Percentiles rank a stretch among this genome's conserved stretches.
These are phyloP conservation scores for Arothron firmamentum DNA, from an alignment of 2,113 vertebrate genomes.

Conservation along the genomic window DNA sequence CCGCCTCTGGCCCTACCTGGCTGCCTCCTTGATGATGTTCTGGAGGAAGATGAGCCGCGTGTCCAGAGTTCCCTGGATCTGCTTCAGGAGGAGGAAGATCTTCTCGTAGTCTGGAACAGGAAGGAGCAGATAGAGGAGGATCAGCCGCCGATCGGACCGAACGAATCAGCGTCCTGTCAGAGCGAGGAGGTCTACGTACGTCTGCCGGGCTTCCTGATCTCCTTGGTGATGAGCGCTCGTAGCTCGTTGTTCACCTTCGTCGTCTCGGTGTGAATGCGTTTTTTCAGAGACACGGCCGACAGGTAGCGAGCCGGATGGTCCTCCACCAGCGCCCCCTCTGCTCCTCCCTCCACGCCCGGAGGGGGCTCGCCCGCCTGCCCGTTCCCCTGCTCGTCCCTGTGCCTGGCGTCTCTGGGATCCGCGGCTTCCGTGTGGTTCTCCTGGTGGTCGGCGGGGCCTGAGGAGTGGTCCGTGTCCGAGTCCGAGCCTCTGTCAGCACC, in stretches of 20 bases:
- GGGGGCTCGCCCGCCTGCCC: constrained; percentile 61
- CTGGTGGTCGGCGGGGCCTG: constrained; percentile 27
- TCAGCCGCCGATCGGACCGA: too few species aligned
- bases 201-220: constrained; percentile 93
- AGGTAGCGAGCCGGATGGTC: constrained; percentile 67
- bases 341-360: constrained; percentile 61
- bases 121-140: constrained; percentile 15
- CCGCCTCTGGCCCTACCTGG: constrained; percentile 75
- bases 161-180: too few species aligned
- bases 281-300: constrained; percentile 80
- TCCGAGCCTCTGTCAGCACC: constrained; percentile 44
- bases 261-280: constrained; percentile 76
- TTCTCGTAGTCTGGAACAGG: constrained; percentile 84
- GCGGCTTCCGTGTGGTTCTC: constrained; percentile 50
- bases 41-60: constrained; percentile 91
- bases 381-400: constrained; percentile 64
- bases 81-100: constrained; percentile 93
- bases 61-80: constrained; percentile 91
- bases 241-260: constrained; percentile 87
- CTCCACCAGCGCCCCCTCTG: constrained; percentile 55
- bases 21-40: constrained; percentile 94
- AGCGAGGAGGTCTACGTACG: too few species aligned
- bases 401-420: constrained; percentile 4
- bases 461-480: constrained; percentile 47
- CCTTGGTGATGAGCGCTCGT: constrained; percentile 87